Conservation (phyloP, 2,113 vertebrate species). For the Misgurnus mizolepis region DNA sequence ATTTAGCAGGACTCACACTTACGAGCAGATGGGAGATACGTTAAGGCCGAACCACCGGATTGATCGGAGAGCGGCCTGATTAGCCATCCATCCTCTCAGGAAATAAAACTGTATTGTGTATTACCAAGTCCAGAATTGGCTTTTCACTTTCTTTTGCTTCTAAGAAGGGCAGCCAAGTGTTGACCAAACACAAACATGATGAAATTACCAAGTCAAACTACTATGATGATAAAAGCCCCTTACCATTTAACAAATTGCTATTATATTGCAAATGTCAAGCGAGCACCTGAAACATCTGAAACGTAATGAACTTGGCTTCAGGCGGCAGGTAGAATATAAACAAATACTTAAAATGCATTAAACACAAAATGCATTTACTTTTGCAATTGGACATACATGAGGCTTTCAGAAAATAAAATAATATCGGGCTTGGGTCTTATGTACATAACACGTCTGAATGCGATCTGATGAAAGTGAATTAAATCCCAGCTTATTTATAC, state of each 20-base stretch:
- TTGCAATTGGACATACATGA: too few relatives aligned
- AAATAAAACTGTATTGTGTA: slow-evolving; percentile 29
- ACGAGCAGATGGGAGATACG: slow-evolving; percentile 31
- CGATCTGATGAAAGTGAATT: too few relatives aligned
- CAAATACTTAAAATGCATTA: slow-evolving; percentile 2
- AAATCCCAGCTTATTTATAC: too few relatives aligned
- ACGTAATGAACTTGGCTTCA: neutral
- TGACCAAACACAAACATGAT: neutral
- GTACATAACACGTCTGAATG: too few relatives aligned
- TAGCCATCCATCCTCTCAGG: slow-evolving; percentile 19
- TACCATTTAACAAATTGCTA: neutral
- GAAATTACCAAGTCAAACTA: neutral
- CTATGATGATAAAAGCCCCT: neutral
- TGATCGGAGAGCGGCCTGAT: slow-evolving; percentile 29
- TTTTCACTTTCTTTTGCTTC: neutral
- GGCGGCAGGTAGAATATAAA: slow-evolving; percentile 4
- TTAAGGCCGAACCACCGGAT: slow-evolving; percentile 3
- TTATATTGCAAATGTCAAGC: neutral
- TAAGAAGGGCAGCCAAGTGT: neutral
- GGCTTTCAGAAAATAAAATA: too few relatives aligned
- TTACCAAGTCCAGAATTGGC: slow-evolving; percentile 19
- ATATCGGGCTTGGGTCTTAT: too few relatives aligned
- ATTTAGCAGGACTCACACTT: slow-evolving; percentile 32
- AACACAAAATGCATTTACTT: neutral
- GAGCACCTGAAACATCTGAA: neutral